These are phyloP conservation scores for Macrotis lagotis DNA, from an alignment of 2,113 vertebrate genomes.

Conservation along the genomic window DNA sequence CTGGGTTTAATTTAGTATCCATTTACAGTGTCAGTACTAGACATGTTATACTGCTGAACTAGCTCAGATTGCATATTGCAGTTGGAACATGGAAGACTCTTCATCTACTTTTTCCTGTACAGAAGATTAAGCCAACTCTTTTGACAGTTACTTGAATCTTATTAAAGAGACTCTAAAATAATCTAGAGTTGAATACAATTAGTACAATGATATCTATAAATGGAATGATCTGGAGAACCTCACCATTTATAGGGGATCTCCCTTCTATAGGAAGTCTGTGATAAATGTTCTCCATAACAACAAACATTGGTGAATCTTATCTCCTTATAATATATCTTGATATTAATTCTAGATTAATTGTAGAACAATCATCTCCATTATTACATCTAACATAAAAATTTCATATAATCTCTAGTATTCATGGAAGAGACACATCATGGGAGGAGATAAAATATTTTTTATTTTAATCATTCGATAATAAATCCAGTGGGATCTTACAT, in stretches of 20 bases:
- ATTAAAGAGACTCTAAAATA: background rate
- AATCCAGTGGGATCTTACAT: background rate
- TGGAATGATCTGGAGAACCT: background rate
- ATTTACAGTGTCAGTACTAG: background rate
- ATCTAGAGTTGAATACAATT: background rate
- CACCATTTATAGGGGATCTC: background rate
- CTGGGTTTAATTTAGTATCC: background rate
- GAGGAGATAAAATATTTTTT: background rate
- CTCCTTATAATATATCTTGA: background rate
- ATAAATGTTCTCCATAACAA: background rate
- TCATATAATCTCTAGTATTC: background rate
- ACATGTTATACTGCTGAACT: background rate
- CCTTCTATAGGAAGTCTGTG: background rate
- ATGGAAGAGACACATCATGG: background rate
- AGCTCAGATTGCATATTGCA: background rate
- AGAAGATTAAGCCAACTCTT: background rate
- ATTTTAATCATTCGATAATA: background rate
- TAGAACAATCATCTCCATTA: background rate
- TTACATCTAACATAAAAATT: background rate
- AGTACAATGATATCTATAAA: background rate
- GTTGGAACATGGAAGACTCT: background rate
- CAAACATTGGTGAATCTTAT: background rate
- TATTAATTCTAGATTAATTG: background rate
- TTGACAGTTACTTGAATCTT: background rate
- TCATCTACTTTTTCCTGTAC: background rate